Evolutionary conservation across 1,140 invertebrate species (phyloP), one percentile per base, ranked within the genome.

Genomic region (Drosophila subpulchrella): DNA sequence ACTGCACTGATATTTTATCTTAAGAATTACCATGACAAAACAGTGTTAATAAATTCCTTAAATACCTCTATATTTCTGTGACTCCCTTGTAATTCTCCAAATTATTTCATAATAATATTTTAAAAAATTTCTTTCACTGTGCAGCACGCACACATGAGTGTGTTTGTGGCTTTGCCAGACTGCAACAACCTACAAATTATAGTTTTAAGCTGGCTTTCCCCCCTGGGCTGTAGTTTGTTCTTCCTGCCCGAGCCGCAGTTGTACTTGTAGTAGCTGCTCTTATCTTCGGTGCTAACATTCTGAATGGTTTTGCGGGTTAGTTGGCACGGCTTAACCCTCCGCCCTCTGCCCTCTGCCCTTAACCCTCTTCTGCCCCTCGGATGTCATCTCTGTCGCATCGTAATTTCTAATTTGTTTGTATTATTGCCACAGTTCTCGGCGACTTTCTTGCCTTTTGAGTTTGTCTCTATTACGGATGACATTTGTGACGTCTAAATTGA

Each of bases 361-460:
- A 8, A 6, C 7, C 32, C 32, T 2, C 32, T 34, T 36, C 39
- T 36, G 39, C 50, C 42, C 15, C 17, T 48, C 17, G 10, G 12
- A 30, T 63, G 51, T 58, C 59, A 36, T 24, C 50, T 54, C 38
- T 20, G 54, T 70, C 58, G 55, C 53, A 57, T 71, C 65, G 70
- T 76, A 79, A 88, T 80, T 82, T 79, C 38, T 73, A 88, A 86
- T 86, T 86, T 79, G 79, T 78, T 83, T 79, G 75, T 66, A 61
- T 68, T 88, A 75, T 88, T 76, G 63, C 74, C 62, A 36, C 39
- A 56, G 47, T 51, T 42, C 58, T 46, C 41, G 61, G 39, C 57
- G n/a, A 55, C 38, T 56, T 54, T 74, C 51, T 63, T 74, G 58
- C 46, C 74, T 60, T 67, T 68, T 71, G 50, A 68, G 65, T 68